Evolutionary conservation across 2,113 vertebrate species (phyloP).

Genomic region (Ctenodactylus gundi): DNA sequence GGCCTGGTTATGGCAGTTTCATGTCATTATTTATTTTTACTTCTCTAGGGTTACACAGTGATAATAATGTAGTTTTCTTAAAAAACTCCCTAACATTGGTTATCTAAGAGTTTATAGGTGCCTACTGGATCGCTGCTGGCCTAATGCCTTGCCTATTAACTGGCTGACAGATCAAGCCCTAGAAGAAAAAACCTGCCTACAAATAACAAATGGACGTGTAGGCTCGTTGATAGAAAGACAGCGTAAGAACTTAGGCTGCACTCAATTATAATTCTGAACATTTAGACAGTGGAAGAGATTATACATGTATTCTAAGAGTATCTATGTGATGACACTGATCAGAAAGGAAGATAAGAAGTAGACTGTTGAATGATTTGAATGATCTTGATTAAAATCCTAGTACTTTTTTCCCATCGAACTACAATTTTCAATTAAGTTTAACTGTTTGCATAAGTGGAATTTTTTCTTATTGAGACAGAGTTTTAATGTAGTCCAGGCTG

Average conservation of each 20-base stretch:
- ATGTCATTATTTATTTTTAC: neutral
- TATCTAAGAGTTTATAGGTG: conserved; percentile 7
- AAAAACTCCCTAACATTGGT: neutral
- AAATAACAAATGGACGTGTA: neutral
- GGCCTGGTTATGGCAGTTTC: neutral
- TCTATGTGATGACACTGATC: neutral
- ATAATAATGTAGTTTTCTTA: neutral
- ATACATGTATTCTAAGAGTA: neutral
- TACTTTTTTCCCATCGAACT: neutral
- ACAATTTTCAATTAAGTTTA: conserved; percentile 4
- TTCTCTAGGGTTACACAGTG: neutral
- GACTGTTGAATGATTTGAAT: neutral
- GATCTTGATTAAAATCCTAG: neutral
- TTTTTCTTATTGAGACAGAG: no score
- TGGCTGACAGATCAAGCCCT: neutral
- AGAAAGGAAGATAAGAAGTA: neutral
- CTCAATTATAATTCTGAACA: neutral
- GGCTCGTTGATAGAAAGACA: neutral
- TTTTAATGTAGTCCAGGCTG: no score
- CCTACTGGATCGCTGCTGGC: neutral
- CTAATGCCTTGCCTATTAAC: neutral
- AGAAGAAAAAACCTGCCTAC: neutral
- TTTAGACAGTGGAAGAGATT: neutral
- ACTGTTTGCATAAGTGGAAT: no score
- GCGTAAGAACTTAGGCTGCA: neutral